Percentiles rank a stretch among this genome's conserved stretches.
Evolutionary conservation across 1,140 invertebrate genomes (phyloP).

Genomic region (Bombyx mori): DNA sequence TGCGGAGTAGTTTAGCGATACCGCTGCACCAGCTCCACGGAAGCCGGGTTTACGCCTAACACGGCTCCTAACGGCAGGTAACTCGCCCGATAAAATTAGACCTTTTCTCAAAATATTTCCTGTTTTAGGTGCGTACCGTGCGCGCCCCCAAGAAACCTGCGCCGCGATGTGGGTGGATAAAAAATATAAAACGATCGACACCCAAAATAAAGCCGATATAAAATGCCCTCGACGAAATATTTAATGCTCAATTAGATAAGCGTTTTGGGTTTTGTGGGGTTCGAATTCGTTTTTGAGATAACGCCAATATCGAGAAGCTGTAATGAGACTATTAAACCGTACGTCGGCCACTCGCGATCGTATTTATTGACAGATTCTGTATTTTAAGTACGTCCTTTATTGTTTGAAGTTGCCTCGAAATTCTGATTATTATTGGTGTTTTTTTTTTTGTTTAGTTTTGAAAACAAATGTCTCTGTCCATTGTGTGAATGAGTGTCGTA

Average conservation of each 20-base stretch:
- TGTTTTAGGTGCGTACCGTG: conserved; percentile 56
- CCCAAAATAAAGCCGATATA: conserved; percentile 63
- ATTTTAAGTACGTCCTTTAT: conserved; percentile 29
- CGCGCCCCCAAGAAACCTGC: conserved; percentile 45
- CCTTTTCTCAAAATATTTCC: conserved; percentile 61
- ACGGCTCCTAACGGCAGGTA: conserved; percentile 63
- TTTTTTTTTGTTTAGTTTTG: conserved; percentile 42
- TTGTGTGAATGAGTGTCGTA: conserved; percentile 48
- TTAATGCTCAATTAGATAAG: conserved; percentile 70
- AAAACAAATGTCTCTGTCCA: conserved; percentile 65
- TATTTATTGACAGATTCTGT: conserved; percentile 32
- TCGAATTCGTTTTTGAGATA: conserved; percentile 57
- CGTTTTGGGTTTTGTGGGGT: conserved; percentile 61
- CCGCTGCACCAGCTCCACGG: conserved; percentile 45
- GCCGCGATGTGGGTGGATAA: conserved; percentile 62
- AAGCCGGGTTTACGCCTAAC: conserved; percentile 67
- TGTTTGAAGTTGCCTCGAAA: conserved; percentile 45
- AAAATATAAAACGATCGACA: conserved; percentile 56
- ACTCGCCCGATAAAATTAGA: conserved; percentile 61
- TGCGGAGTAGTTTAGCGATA: conserved; percentile 51
- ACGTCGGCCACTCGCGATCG: conserved; percentile 18
- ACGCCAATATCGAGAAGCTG: conserved; percentile 46
- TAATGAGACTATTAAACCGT: conserved; percentile 32
- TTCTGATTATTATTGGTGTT: conserved; percentile 48
- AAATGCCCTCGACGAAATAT: conserved; percentile 65